phyloP scores from a whole-genome alignment of 64 coral and sea anemone species.

The Platygyra sinensis region DNA sequence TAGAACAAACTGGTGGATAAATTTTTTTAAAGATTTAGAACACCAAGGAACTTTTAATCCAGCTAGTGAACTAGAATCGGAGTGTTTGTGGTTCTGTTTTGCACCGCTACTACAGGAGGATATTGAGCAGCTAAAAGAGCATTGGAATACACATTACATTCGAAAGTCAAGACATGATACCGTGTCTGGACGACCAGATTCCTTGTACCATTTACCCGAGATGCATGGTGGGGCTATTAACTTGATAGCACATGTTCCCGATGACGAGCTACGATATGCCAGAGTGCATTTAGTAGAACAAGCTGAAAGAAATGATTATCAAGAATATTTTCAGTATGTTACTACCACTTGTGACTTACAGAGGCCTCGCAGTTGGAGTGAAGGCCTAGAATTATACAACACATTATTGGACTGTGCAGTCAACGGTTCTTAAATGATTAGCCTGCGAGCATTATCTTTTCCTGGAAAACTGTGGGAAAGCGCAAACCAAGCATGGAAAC shows the following conservation, averaged over 20 bases:
- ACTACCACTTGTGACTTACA: slow-evolving; percentile 9
- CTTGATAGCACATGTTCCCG: slow-evolving; percentile 2
- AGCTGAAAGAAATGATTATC: slow-evolving; percentile 19
- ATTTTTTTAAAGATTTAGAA: slow-evolving; percentile 35
- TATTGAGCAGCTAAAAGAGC: slow-evolving; percentile 4
- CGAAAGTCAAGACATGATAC: slow-evolving; percentile 36
- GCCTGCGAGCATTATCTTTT: too few species aligned
- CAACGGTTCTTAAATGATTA: too few species aligned
- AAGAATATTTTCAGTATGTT: slow-evolving; percentile 50
- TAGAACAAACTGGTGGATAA: slow-evolving; percentile 42
- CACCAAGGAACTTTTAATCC: slow-evolving; percentile 20
- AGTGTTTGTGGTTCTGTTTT: slow-evolving; percentile 41
- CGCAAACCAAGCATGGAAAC: too few species aligned
- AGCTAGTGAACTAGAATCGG: too few species aligned
- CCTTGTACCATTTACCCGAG: slow-evolving; percentile 35
- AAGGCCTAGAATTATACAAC: neutral
- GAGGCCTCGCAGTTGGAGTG: neutral
- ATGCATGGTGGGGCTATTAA: slow-evolving; percentile 32
- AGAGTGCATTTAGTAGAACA: slow-evolving; percentile 15
- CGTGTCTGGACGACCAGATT: slow-evolving; percentile 32
- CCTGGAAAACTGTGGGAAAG: too few species aligned
- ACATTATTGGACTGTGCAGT: neutral
- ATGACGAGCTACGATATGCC: slow-evolving; percentile 5
- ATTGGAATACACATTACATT: slow-evolving; percentile 22
- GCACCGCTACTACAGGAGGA: slow-evolving; percentile 25